Evolutionary conservation across 2,888 invertebrate genomes (phyloP).

Genomic region (Hirudinaria manillensis): DNA sequence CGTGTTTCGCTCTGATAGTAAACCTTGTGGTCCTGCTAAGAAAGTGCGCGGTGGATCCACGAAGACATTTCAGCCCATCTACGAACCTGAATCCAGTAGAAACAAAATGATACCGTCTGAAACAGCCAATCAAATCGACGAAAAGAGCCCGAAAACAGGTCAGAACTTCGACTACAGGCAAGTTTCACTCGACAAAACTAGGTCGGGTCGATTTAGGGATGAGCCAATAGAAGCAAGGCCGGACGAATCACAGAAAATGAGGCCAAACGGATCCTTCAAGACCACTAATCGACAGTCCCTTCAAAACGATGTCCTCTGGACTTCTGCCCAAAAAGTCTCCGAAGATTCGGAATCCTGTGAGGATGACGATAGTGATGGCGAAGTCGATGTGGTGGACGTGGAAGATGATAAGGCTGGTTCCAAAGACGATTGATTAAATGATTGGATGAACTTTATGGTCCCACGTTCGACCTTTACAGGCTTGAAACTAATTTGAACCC

Average conservation of each 20-base stretch:
- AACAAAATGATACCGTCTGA: not conserved
- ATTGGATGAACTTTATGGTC: too few species aligned
- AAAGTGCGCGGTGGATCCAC: too few species aligned
- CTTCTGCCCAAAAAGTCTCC: not conserved
- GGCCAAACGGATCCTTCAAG: too few species aligned
- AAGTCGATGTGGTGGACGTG: slow-evolving; percentile 10
- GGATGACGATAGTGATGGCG: not conserved
- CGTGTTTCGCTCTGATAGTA: too few species aligned
- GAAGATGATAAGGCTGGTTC: not conserved
- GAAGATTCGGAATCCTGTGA: not conserved
- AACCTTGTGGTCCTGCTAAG: too few species aligned
- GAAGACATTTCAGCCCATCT: too few species aligned
- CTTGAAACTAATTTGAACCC: too few species aligned
- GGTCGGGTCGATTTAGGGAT: not conserved
- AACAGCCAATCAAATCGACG: slow-evolving; percentile 6
- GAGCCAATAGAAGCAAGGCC: not conserved
- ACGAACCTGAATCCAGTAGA: not conserved
- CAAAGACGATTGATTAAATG: too few species aligned
- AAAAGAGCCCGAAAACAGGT: not conserved
- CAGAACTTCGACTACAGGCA: too few species aligned
- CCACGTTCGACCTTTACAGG: too few species aligned
- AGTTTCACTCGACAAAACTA: not conserved
- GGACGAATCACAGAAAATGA: too few species aligned
- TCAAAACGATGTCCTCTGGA: not conserved
- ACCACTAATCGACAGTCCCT: not conserved